A percentile compares a stretch with the other conserved stretches of the same genome.
Evolutionary conservation across 2,797 vertebrate species (phyloP).

Genomic region (Rhincodon typus): DNA sequence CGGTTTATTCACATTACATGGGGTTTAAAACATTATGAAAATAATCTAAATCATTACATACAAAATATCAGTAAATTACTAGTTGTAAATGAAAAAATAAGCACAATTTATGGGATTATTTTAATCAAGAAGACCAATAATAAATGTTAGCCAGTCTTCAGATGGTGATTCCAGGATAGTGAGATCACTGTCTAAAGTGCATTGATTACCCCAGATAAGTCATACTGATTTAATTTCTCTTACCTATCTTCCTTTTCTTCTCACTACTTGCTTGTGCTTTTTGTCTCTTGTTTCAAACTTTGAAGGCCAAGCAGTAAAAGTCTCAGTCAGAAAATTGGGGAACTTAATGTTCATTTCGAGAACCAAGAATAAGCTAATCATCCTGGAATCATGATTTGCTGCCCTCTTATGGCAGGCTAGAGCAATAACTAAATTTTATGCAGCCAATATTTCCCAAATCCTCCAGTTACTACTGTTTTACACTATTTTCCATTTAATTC

Average conservation of each 20-base stretch:
- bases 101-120: background rate
- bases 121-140: background rate
- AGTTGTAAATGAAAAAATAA: background rate
- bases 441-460: background rate
- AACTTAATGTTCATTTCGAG: background rate
- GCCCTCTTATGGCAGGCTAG: background rate
- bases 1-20: background rate
- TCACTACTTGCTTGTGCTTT: background rate
- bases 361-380: background rate
- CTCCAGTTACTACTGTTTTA: background rate
- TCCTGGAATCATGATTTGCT: background rate
- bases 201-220: background rate
- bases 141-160: background rate
- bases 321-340: background rate
- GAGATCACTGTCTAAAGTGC: background rate
- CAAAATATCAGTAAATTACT: background rate
- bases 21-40: background rate
- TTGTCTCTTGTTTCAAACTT: background rate
- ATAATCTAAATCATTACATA: background rate
- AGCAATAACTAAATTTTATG: background rate
- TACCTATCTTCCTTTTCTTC: background rate
- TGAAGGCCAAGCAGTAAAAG: background rate
- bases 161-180: background rate
- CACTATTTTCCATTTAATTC: background rate
- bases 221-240: background rate